These are phyloP conservation scores for Crenuchus spilurus DNA, from an alignment of 2,797 vertebrate species.

Conservation along the genomic window DNA sequence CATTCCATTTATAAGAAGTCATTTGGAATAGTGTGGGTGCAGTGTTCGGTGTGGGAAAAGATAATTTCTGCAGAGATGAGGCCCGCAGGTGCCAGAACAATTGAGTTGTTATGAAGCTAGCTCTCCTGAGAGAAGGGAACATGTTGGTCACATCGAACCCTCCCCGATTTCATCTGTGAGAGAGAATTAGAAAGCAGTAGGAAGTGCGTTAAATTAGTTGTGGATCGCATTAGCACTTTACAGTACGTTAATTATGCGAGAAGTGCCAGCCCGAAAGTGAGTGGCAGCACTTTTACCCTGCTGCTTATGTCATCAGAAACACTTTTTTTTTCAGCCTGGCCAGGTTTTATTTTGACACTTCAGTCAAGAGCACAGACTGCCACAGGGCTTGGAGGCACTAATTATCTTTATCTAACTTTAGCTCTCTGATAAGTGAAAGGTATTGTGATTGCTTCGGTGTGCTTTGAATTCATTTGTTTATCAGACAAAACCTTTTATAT, in stretches of 20 bases:
- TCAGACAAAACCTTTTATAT: conserved; percentile 66
- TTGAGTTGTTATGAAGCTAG: conserved; percentile 75
- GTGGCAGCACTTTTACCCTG: conserved; percentile 29
- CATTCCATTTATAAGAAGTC: conserved; percentile 73
- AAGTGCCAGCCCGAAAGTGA: conserved; percentile 57
- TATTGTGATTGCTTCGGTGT: conserved; percentile 49
- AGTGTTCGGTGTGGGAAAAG: conserved; percentile 59
- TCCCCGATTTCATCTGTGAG: conserved; percentile 67
- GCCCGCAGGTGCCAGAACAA: conserved; percentile 72
- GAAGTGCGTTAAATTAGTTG: conserved; percentile 61
- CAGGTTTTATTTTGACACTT: conserved; percentile 45
- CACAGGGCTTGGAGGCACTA: conserved; percentile 49
- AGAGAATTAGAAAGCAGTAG: conserved; percentile 41
- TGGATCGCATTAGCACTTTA: conserved; percentile 63
- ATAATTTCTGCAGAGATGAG: conserved; percentile 57
- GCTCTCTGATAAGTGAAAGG: conserved; percentile 55
- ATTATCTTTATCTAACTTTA: conserved; percentile 63
- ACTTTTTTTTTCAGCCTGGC: conserved; percentile 45
- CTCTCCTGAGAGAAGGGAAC: conserved; percentile 72
- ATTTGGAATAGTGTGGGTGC: conserved; percentile 72
- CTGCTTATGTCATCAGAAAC: conserved; percentile 45
- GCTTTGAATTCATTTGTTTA: conserved; percentile 68
- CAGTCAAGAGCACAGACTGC: conserved; percentile 53
- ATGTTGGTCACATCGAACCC: conserved; percentile 66
- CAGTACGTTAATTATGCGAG: conserved; percentile 66